phyloP scores from a whole-genome alignment of 2,113 vertebrate species.

The Alligator sinensis region DNA sequence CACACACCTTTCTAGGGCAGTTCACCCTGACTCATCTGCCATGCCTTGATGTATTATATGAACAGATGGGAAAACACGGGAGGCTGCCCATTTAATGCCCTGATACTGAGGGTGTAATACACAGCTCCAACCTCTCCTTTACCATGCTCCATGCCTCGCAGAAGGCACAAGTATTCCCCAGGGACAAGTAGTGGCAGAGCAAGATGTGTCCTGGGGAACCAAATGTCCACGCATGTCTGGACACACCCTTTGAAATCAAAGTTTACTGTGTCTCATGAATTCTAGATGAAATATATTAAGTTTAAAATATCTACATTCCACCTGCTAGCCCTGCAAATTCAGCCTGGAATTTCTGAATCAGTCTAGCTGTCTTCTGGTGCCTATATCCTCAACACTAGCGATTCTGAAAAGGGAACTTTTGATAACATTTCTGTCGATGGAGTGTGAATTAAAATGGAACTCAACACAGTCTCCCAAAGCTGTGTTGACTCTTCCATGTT shows the following conservation, averaged over 20 bases:
- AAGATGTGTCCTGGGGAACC: too few relatives aligned
- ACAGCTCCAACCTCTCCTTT: too few relatives aligned
- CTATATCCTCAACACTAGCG: neutral
- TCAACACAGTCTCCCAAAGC: neutral
- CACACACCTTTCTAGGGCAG: too few relatives aligned
- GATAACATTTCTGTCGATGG: neutral
- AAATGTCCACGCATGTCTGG: too few relatives aligned
- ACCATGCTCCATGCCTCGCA: too few relatives aligned
- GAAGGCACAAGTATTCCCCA: too few relatives aligned
- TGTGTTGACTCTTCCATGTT: neutral
- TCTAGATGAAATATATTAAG: conserved; percentile 26
- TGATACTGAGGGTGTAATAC: too few relatives aligned
- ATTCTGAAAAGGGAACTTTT: neutral
- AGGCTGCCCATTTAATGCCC: too few relatives aligned
- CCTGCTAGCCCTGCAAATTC: neutral
- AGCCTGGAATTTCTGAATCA: conserved; percentile 12
- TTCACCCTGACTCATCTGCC: too few relatives aligned
- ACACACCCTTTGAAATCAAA: conserved; percentile 6
- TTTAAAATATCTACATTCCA: conserved; percentile 32
- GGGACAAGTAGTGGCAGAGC: too few relatives aligned
- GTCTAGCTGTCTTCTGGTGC: neutral
- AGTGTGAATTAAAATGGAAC: neutral
- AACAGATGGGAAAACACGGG: too few relatives aligned
- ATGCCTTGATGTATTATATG: too few relatives aligned
- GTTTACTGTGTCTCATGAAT: conserved; percentile 10